Percentiles rank a stretch among this genome's conserved stretches.
These are phyloP conservation scores for Siniperca scherzeri DNA, from an alignment of 2,797 vertebrate species.

Conservation along the genomic window DNA sequence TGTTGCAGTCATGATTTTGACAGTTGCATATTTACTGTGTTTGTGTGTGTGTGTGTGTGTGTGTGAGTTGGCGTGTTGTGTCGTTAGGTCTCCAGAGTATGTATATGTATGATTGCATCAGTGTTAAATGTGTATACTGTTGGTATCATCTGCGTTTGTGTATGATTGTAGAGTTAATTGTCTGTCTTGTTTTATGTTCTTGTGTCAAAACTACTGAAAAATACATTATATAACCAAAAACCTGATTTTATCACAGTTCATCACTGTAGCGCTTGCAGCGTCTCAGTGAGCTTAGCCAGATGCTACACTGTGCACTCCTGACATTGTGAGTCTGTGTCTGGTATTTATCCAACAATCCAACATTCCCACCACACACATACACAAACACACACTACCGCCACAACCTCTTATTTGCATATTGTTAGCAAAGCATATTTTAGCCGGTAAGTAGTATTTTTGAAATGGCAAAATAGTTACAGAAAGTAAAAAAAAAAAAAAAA, in stretches of 20 bases:
- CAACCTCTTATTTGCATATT: constrained; percentile 34
- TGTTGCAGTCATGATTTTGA: constrained; percentile 14
- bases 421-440: constrained; percentile 18
- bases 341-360: background rate
- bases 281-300: background rate
- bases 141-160: background rate
- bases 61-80: too few species aligned
- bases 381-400: background rate
- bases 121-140: background rate
- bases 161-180: background rate
- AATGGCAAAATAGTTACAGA: constrained; percentile 29
- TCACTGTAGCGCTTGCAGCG: background rate
- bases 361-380: background rate
- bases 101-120: background rate
- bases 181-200: background rate
- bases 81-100: background rate
- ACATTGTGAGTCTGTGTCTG: constrained; percentile 9
- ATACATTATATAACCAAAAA: background rate
- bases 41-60: too few species aligned
- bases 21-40: background rate
- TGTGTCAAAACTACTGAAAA: background rate
- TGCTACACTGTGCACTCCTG: constrained; percentile 2
- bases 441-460: constrained; percentile 35
- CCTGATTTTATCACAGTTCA: background rate
- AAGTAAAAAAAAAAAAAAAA: background rate